Base-by-base conservation (phyloP, 2,113 vertebrate genomes). In the Brachyistius frenatus region DNA sequence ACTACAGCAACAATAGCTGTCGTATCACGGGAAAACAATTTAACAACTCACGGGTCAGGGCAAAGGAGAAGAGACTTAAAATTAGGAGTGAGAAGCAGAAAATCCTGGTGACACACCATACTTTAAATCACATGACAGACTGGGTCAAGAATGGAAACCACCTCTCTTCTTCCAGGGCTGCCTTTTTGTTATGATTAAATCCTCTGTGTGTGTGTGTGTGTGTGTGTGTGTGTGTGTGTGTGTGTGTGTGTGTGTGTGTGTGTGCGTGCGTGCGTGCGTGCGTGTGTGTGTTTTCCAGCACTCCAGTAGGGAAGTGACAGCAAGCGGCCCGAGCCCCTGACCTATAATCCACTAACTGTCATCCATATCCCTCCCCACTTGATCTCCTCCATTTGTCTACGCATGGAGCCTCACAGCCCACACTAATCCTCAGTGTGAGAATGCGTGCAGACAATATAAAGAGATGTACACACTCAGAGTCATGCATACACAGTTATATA, bases 291-390 rank as follows among this genome's bases (percentile, higher is more conserved):
- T 57, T 30, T 66, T 69, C 31, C 53, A 64, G 63, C 23, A 9
- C 56, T 72, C 11, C 41, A 39, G 46, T 60, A 13, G 64, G 36
- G 31, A 75, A 78, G 61, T 79, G 74, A 83, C 76, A 81, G 79
- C 32, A 53, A 81, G 80, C 55, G 7, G 37, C 67, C 72, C 5
- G 7, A 86, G 81, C 64, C 80, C 37, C 62, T 85, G 83, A 90
- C 86, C 90, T 86, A 74, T 88, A 89, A 92, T 92, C 90, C 73
- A 83, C 78, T 86, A 76, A 86, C 88, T 83, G 72, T 83, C 86
- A 90, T 88, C 78, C 74, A 73, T 74, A 74, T 78, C 84, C 78
- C 82, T 83, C 50, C 70, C 50, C 52, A 65, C 74, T 85, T 87
- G 67, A 92, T 89, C 87, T 84, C 67, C 69, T 55, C 75, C 81